A percentile compares a stretch with the other conserved stretches of the same genome.
Evolutionary conservation across 2,888 invertebrate genomes (phyloP).

Genomic region (Mimas tiliae): DNA sequence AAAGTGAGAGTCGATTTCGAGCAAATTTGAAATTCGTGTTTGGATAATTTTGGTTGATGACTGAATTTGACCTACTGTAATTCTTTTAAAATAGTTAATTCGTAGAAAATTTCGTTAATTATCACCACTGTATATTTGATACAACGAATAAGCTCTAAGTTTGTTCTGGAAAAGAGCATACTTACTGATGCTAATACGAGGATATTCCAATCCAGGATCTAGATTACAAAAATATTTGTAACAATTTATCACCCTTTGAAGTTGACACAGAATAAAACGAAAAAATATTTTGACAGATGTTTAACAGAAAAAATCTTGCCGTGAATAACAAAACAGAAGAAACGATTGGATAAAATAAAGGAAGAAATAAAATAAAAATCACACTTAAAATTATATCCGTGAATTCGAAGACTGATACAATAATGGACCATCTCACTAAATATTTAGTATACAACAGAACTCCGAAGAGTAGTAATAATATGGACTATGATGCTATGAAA

Average conservation of each 20-base stretch:
- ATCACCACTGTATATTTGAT: too few relatives aligned
- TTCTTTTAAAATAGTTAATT: too few relatives aligned
- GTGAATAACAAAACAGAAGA: background rate
- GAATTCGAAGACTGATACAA: slow-evolving; percentile 16
- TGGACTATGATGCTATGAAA: slow-evolving; percentile 69
- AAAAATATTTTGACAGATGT: slow-evolving; percentile 7
- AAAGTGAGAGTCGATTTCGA: background rate
- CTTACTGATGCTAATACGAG: too few relatives aligned
- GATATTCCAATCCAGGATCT: too few relatives aligned
- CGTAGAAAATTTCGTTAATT: too few relatives aligned
- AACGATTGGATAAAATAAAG: slow-evolving; percentile 12
- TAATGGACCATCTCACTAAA: slow-evolving; percentile 72
- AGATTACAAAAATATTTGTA: too few relatives aligned
- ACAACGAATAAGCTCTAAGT: too few relatives aligned
- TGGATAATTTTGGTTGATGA: too few relatives aligned
- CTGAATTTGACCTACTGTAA: too few relatives aligned
- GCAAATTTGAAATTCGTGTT: too few relatives aligned
- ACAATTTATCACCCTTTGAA: background rate
- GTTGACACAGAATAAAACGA: background rate
- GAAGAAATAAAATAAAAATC: slow-evolving; percentile 21
- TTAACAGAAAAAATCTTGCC: background rate
- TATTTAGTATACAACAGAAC: slow-evolving; percentile 74
- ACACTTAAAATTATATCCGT: too few relatives aligned
- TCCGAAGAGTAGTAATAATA: slow-evolving; percentile 59
- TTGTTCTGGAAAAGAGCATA: too few relatives aligned